These are phyloP conservation scores for Chionomys nivalis DNA, from an alignment of 2,113 vertebrate species.

Conservation along the genomic window DNA sequence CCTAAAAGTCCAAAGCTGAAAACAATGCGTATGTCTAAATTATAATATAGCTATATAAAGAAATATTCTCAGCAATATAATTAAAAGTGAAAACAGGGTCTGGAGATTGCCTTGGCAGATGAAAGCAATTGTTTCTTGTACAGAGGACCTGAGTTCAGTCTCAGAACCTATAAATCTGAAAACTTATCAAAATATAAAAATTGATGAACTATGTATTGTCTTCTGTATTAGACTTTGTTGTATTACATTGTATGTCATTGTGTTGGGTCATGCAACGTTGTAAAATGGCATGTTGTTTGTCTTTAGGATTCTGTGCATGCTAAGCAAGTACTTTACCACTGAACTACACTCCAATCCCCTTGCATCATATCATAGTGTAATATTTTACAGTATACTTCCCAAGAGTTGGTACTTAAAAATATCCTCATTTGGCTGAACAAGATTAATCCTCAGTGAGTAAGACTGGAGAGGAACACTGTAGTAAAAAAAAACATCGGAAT, in stretches of 20 bases:
- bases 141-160: background rate
- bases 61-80: constrained; percentile 31
- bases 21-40: background rate
- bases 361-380: too few species aligned
- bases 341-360: background rate
- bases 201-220: background rate
- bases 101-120: background rate
- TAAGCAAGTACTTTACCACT: background rate
- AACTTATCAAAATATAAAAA: constrained; percentile 17
- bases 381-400: background rate
- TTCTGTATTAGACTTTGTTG: background rate
- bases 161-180: background rate
- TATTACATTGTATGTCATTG: background rate
- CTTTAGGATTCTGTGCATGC: background rate
- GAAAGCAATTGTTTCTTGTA: background rate
- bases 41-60: background rate
- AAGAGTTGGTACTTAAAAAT: background rate
- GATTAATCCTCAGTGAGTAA: background rate
- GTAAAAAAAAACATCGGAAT: background rate
- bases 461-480: background rate
- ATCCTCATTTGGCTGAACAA: background rate
- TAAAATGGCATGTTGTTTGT: background rate
- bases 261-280: background rate
- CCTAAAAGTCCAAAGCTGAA: constrained; percentile 24
- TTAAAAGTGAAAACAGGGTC: background rate